Percentiles rank a stretch among this genome's conserved stretches.
These are phyloP conservation scores for Leptopterna dolabrata DNA, from an alignment of 2,888 invertebrate species.

Conservation along the genomic window DNA sequence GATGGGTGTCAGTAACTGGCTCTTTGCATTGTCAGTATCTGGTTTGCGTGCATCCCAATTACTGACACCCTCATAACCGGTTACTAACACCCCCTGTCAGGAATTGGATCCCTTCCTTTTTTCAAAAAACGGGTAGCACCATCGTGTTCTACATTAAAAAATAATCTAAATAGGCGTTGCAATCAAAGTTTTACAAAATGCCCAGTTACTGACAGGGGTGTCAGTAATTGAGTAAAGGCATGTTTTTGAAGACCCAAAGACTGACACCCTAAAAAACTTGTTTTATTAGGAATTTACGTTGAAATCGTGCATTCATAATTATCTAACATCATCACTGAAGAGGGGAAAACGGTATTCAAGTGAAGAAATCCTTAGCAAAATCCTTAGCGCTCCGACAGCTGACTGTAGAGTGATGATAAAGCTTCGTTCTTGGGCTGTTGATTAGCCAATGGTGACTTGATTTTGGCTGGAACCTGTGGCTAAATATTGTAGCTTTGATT, in stretches of 20 bases:
- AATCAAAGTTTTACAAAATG: neutral
- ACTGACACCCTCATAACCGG: neutral
- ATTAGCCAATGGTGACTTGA: no score
- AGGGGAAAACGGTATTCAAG: no score
- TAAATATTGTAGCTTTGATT: neutral
- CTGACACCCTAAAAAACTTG: no score
- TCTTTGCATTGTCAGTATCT: neutral
- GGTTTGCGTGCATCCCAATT: conserved; percentile 25
- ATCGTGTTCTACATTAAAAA: neutral
- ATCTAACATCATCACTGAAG: no score
- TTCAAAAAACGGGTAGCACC: conserved; percentile 5
- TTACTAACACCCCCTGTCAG: conserved; percentile 23
- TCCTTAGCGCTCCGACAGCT: no score
- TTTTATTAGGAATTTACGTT: no score
- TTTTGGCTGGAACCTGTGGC: neutral
- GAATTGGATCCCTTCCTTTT: neutral
- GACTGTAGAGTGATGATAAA: no score
- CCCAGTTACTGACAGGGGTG: neutral
- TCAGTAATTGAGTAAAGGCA: no score
- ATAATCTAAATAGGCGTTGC: neutral
- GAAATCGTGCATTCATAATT: no score
- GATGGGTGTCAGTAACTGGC: conserved; percentile 27
- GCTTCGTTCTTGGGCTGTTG: no score
- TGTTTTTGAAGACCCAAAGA: neutral
- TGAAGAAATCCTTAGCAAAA: no score